phyloP scores from a whole-genome alignment of 64 coral and sea anemone species.

The Montipora foliosa region DNA sequence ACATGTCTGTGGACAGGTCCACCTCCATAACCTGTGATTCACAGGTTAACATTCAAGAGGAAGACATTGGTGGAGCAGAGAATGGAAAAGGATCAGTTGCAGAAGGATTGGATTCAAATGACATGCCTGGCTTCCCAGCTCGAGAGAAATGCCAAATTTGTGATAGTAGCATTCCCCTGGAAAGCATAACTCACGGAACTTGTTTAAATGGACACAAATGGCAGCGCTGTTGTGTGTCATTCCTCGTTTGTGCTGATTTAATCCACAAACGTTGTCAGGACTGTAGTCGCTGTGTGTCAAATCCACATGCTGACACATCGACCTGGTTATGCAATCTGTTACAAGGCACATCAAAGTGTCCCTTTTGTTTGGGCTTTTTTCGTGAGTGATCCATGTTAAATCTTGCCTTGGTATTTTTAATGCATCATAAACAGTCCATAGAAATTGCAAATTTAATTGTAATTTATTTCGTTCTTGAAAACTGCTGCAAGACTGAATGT shows the following conservation, averaged over 20 bases:
- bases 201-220: constrained; percentile 31
- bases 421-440: background rate
- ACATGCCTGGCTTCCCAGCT: background rate
- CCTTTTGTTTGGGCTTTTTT: constrained; percentile 39
- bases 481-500: no score
- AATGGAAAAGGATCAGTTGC: background rate
- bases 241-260: constrained; percentile 17
- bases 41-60: background rate
- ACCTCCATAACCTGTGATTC: background rate
- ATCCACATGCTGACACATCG: background rate
- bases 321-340: background rate
- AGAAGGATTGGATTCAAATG: background rate
- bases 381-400: background rate
- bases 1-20: background rate
- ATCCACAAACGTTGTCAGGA: constrained; percentile 3
- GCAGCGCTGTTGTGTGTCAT: constrained; percentile 13
- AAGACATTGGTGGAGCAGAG: no score
- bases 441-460: background rate
- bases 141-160: constrained; percentile 28
- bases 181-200: constrained; percentile 6
- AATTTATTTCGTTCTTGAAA: no score
- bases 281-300: constrained; percentile 39
- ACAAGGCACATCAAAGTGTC: background rate
- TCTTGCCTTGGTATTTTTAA: background rate
- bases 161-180: constrained; percentile 16